Percentiles rank a stretch among this genome's conserved stretches.
phyloP scores from a whole-genome alignment of 2,113 vertebrate genomes.

The Cynoglossus semilaevis region DNA sequence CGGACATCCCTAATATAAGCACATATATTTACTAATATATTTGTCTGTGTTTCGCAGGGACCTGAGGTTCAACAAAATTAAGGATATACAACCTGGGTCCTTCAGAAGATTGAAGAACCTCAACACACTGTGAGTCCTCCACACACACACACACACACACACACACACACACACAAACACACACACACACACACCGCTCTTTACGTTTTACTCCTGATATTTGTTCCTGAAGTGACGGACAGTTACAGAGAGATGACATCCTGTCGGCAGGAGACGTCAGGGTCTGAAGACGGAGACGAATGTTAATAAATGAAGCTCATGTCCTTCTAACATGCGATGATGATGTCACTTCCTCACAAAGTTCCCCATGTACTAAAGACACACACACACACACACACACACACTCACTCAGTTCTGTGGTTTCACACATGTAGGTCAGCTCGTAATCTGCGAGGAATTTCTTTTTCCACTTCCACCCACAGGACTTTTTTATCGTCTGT shows the following conservation, averaged over 20 bases:
- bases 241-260: not conserved
- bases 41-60: conserved; percentile 79
- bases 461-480: conserved; percentile 50
- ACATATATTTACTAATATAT: not conserved
- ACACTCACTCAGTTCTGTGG: conserved; percentile 21
- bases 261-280: not conserved
- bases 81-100: conserved; percentile 90
- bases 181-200: not conserved
- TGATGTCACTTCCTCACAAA: conserved; percentile 27
- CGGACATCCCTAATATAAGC: not conserved
- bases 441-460: conserved; percentile 56
- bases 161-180: not conserved
- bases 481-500: conserved; percentile 41
- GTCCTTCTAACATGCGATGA: conserved; percentile 9
- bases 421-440: conserved; percentile 56
- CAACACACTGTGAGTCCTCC: conserved; percentile 92
- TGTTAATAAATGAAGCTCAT: not conserved
- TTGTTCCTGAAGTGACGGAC: conserved; percentile 4
- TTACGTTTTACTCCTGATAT: not conserved
- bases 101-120: conserved; percentile 89
- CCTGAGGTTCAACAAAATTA: conserved; percentile 96
- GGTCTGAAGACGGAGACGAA: not conserved
- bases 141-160: not conserved
- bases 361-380: conserved; percentile 12
- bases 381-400: conserved; percentile 14